Base-by-base conservation (phyloP, 2,113 vertebrate species). In the Eolophus roseicapilla region DNA sequence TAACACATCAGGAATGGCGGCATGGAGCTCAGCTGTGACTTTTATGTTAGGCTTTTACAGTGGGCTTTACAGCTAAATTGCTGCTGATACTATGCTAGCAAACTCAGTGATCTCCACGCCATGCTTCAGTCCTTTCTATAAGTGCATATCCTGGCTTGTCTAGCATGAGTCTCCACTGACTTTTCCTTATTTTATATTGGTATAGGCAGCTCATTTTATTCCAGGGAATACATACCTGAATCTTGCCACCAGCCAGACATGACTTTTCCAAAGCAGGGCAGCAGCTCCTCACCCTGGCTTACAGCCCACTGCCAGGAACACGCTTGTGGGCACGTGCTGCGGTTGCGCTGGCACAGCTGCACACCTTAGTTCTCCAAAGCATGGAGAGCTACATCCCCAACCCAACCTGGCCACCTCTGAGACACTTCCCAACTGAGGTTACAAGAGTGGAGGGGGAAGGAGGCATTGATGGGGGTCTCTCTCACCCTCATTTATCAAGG, bases 401-500 rank as follows among this genome's bases (percentile, higher is more conserved):
- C 12, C 33, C 60, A 52, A 12, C 43, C n/a, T 0, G 0, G 46
- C 29, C 0, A 0, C 50, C 60, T 15, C 49, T 0, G 0, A 79
- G 65, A 46, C 1, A 2, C 44, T 47, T 47, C 39, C n/a, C 71
- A 52, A 47, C 44, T 37, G 46, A 79, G 31, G 16, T 67, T 52
- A 13, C 23, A 55, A 14, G 39, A 57, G 20, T 0, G 1, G 33
- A 68, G 59, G 31, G 24, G 49, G 78, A 75, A 81, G 55, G 63
- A 91, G 57, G 18, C 5, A 2, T 11, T 25, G 85, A 7, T 31
- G 15, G 13, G 39, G 19, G 11, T 35, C 68, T 86, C 81, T 35
- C 68, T 83, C 81, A 70, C 71, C 41, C 75, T 90, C 60, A 17
- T 0, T 0, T 79, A 33, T 47, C 11, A 25, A 79, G 59, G 35